These are phyloP conservation scores for Telenomus remus DNA, from an alignment of 1,140 invertebrate species.

Conservation along the genomic window DNA sequence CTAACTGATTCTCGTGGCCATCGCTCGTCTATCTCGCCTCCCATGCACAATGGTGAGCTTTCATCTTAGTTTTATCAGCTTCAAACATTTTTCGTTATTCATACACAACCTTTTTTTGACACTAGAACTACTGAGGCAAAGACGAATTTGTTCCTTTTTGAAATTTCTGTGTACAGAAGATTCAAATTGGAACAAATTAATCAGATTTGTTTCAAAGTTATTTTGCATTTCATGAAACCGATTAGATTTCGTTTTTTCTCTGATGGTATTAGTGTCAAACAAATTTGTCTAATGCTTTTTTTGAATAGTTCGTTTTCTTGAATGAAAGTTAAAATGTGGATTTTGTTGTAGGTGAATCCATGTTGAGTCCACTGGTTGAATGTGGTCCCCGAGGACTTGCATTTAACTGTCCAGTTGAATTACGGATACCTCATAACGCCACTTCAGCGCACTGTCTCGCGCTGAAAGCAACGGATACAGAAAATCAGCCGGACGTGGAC, in stretches of 20 bases:
- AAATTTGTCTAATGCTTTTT: no score
- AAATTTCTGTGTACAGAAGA: no score
- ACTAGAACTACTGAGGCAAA: no score
- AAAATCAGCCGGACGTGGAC: slow-evolving; percentile 74
- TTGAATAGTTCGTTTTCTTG: neutral
- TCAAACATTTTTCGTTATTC: neutral
- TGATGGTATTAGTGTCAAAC: no score
- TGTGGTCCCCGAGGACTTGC: slow-evolving; percentile 94
- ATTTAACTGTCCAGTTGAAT: slow-evolving; percentile 90
- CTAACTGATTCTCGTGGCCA: slow-evolving; percentile 74
- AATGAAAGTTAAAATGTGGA: no score
- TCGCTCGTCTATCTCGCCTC: slow-evolving; percentile 69
- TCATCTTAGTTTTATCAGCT: slow-evolving; percentile 17
- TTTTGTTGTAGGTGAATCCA: slow-evolving; percentile 86
- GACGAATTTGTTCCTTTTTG: no score
- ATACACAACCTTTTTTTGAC: no score
- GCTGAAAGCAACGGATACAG: slow-evolving; percentile 88
- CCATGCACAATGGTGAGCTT: slow-evolving; percentile 69
- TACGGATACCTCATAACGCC: slow-evolving; percentile 85
- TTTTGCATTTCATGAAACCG: no score
- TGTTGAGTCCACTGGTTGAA: slow-evolving; percentile 94
- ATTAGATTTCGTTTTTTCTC: no score
- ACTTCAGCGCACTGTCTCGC: slow-evolving; percentile 82
- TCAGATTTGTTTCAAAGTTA: no score
- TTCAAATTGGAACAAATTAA: no score